These are phyloP conservation scores for Xenus cinereus DNA, from an alignment of 2,113 vertebrate genomes.

Conservation along the genomic window DNA sequence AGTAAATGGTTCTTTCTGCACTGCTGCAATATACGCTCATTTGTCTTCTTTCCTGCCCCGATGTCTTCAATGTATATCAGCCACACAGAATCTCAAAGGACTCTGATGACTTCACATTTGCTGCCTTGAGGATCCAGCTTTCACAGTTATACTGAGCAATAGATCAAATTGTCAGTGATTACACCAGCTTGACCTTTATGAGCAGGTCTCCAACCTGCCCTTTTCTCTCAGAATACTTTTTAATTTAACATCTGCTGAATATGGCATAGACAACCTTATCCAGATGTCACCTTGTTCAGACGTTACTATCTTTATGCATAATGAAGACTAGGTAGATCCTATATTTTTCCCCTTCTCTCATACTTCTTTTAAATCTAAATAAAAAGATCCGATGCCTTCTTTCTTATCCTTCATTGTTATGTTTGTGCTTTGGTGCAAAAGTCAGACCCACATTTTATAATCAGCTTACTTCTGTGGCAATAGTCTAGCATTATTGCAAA, in stretches of 20 bases:
- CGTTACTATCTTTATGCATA: not conserved
- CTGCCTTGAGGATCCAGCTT: constrained; percentile 34
- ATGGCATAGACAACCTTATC: not conserved
- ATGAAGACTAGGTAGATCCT: not conserved
- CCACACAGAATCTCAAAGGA: constrained; percentile 40
- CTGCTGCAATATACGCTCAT: not conserved
- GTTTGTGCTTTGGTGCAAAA: not conserved
- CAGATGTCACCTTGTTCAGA: not conserved
- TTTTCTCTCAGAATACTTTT: constrained; percentile 38
- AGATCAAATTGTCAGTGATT: constrained; percentile 54
- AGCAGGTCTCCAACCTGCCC: constrained; percentile 21
- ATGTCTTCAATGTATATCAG: constrained; percentile 26
- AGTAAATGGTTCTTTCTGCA: constrained; percentile 48
- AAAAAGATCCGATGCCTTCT: not conserved
- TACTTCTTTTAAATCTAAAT: not conserved
- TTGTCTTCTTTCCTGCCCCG: constrained; percentile 26
- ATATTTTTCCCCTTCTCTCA: not conserved
- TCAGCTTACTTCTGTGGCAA: not conserved
- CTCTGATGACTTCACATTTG: constrained; percentile 37
- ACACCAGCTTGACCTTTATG: constrained; percentile 49
- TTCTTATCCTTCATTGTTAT: not conserved
- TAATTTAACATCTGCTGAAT: constrained; percentile 30
- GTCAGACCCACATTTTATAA: not conserved
- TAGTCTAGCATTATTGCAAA: not conserved
- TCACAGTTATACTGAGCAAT: constrained; percentile 11